Percentiles rank a stretch among this genome's conserved stretches.
phyloP scores from a whole-genome alignment of 1,140 invertebrate genomes.

The Phymastichus coffea region DNA sequence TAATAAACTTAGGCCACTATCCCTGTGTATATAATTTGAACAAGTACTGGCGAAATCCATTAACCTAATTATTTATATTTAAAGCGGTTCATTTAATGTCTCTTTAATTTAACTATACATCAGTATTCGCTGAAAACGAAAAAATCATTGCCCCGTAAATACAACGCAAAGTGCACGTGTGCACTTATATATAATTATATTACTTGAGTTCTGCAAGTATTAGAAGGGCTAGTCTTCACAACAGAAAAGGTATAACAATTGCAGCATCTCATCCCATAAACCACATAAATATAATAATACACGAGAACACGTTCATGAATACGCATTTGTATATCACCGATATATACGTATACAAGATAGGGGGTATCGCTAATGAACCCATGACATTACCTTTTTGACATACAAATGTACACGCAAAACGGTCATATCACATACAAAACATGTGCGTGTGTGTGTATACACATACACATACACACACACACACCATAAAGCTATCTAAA shows the following conservation, averaged over 20 bases:
- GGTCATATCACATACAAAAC: not conserved
- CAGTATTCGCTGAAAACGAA: not conserved
- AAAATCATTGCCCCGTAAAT: too few species aligned
- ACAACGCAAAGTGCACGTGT: too few species aligned
- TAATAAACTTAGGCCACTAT: too few species aligned
- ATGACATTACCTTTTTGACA: not conserved
- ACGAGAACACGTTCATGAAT: not conserved
- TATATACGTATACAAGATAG: not conserved
- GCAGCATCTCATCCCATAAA: constrained; percentile 32
- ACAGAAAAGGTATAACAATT: constrained; percentile 32
- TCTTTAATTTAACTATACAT: not conserved
- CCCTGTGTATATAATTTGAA: too few species aligned
- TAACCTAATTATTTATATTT: constrained; percentile 9
- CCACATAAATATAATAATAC: too few species aligned
- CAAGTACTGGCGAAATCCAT: not conserved
- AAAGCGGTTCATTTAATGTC: not conserved
- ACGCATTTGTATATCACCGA: not conserved
- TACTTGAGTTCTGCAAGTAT: too few species aligned
- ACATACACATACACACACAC: not conserved
- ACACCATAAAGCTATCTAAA: not conserved
- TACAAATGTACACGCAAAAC: not conserved
- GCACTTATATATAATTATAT: too few species aligned
- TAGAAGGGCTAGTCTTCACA: too few species aligned
- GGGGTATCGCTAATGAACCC: constrained; percentile 1
- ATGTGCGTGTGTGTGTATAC: not conserved